Evolutionary conservation across 2,888 invertebrate genomes (phyloP).

Genomic region (Cyrtodaria siliqua): DNA sequence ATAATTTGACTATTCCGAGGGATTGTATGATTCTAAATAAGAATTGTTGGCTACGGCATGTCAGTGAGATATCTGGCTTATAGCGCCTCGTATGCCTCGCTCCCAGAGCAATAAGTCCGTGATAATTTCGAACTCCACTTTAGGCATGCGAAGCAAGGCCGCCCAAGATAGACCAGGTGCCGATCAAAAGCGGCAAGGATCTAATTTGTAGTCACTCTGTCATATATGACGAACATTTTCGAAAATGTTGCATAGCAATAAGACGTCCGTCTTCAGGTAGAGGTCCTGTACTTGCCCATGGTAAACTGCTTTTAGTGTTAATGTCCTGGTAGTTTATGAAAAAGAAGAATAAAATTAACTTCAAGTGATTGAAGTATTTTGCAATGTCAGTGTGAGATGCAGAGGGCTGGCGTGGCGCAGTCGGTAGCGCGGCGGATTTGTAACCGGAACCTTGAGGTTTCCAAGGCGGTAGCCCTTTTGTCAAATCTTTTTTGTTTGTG

Average conservation of each 20-base stretch:
- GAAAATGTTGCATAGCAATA: slow-evolving; percentile 44
- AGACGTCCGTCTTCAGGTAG: slow-evolving; percentile 35
- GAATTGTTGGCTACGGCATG: slow-evolving; percentile 52
- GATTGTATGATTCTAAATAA: slow-evolving; percentile 51
- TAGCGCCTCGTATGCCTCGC: slow-evolving; percentile 36
- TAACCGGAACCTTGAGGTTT: no score
- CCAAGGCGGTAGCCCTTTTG: no score
- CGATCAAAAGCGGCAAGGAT: slow-evolving; percentile 46
- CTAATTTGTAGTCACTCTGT: slow-evolving; percentile 35
- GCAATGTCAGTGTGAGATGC: no score
- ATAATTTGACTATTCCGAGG: no score
- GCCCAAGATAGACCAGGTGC: slow-evolving; percentile 45
- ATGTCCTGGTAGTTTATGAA: no score
- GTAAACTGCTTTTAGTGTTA: no score
- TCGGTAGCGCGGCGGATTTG: no score
- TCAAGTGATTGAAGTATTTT: no score
- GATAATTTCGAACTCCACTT: slow-evolving; percentile 36
- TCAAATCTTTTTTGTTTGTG: no score
- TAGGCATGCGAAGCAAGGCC: slow-evolving; percentile 34
- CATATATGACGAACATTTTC: slow-evolving; percentile 35
- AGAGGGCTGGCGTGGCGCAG: no score
- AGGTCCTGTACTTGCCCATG: slow-evolving; percentile 45
- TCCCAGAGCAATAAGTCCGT: slow-evolving; percentile 28
- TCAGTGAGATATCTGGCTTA: slow-evolving; percentile 42
- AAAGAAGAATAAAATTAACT: no score